A percentile compares a stretch with the other conserved stretches of the same genome.
Conservation (phyloP, 2,113 vertebrate species). For the Actenoides hombroni region DNA sequence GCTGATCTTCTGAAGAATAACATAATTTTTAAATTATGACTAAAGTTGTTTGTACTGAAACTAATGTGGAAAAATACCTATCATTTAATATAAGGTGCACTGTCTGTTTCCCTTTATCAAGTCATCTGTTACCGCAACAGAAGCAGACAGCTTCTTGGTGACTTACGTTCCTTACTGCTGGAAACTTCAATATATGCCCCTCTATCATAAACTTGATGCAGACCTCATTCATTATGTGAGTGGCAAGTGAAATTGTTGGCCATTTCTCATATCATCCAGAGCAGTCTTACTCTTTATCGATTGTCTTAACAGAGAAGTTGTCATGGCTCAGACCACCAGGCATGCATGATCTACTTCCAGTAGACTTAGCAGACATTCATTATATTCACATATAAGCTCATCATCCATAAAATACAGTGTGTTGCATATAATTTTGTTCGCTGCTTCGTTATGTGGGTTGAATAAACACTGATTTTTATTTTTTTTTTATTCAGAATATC, state of each 20-base stretch:
- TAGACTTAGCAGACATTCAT: neutral
- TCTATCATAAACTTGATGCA: neutral
- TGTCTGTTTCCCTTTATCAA: slow-evolving; percentile 41
- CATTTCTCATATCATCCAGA: slow-evolving; percentile 34
- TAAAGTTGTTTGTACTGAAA: slow-evolving; percentile 15
- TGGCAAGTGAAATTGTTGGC: slow-evolving; percentile 40
- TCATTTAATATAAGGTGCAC: slow-evolving; percentile 12
- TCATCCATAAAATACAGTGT: neutral
- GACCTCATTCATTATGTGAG: slow-evolving; percentile 42
- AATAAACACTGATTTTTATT: neutral
- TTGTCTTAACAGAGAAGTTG: neutral
- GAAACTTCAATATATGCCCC: neutral
- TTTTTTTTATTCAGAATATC: neutral
- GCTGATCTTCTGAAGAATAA: slow-evolving; percentile 36
- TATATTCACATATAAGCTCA: neutral
- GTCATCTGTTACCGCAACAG: slow-evolving; percentile 48
- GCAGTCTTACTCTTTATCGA: neutral
- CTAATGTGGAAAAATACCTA: slow-evolving; percentile 32
- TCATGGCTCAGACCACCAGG: neutral
- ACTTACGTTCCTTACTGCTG: slow-evolving; percentile 29
- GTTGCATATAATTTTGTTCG: neutral
- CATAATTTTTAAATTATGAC: slow-evolving; percentile 30
- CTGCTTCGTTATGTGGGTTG: neutral
- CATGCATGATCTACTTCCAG: neutral
- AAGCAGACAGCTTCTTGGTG: slow-evolving; percentile 28